Percentiles rank a stretch among this genome's conserved stretches.
These are phyloP conservation scores for Esperia sulphurella DNA, from an alignment of 2,888 invertebrate genomes.

Conservation along the genomic window DNA sequence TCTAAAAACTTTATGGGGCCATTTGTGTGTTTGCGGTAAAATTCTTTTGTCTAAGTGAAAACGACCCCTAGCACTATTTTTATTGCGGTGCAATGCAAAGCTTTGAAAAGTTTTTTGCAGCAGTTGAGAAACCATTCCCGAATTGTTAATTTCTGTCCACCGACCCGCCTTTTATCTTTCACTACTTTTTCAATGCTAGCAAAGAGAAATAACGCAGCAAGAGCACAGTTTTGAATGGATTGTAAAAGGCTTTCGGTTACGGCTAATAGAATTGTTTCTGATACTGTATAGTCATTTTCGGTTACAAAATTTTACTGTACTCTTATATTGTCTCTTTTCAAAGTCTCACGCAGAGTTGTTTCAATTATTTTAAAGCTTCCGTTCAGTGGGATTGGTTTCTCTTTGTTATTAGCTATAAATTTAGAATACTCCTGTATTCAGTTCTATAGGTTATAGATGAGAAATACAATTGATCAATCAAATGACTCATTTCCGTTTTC, in stretches of 20 bases:
- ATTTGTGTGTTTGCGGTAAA: conserved; percentile 63
- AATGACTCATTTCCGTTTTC: conserved; percentile 40
- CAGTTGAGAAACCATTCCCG: conserved; percentile 37
- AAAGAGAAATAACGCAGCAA: conserved; percentile 1
- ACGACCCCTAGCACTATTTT: conserved; percentile 39
- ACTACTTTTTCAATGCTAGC: conserved; percentile 22
- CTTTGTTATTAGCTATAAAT: conserved; percentile 21
- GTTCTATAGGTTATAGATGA: conserved; percentile 15
- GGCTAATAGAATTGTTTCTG: conserved; percentile 46
- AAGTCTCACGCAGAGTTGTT: conserved; percentile 43
- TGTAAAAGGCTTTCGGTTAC: conserved; percentile 50
- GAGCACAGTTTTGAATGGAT: conserved; percentile 28
- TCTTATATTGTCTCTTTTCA: conserved; percentile 39
- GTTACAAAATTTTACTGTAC: conserved; percentile 44
- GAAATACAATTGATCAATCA: conserved; percentile 30
- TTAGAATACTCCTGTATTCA: conserved; percentile 14
- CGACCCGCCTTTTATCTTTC: conserved; percentile 38
- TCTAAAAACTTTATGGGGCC: conserved; percentile 53
- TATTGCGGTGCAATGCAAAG: conserved; percentile 45
- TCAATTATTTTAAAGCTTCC: conserved; percentile 49
- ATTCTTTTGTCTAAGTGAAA: conserved; percentile 49
- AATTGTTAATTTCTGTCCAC: conserved; percentile 45
- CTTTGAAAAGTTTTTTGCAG: conserved; percentile 47
- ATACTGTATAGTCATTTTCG: conserved; percentile 40
- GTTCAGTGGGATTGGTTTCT: conserved; percentile 37